Percentiles rank a stretch among this genome's conserved stretches.
phyloP scores from a whole-genome alignment of 1,140 invertebrate species.

The Meloidogyne exigua region DNA sequence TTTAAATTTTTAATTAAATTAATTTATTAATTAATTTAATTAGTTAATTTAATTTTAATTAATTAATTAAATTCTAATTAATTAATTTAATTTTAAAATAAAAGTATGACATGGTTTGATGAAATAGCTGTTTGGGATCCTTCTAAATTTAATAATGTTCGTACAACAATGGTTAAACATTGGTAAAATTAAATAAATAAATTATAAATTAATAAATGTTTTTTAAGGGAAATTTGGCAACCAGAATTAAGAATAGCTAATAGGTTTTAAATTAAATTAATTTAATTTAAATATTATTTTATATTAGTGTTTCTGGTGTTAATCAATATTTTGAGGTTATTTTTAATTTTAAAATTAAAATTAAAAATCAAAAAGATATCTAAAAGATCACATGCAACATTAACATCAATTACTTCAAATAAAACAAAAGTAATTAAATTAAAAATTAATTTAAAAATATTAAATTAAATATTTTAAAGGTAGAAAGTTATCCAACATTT shows the following conservation, averaged over 20 bases:
- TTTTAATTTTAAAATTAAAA: background rate
- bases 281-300: too few relatives aligned
- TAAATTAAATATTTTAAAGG: slow-evolving; percentile 22
- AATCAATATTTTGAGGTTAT: slow-evolving; percentile 51
- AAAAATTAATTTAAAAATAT: background rate
- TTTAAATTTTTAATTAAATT: too few relatives aligned
- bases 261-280: slow-evolving; percentile 25
- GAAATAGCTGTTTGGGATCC: slow-evolving; percentile 57
- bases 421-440: slow-evolving; percentile 6
- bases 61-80: background rate
- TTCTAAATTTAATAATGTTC: slow-evolving; percentile 49
- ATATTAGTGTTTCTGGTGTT: slow-evolving; percentile 56
- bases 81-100: background rate
- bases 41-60: background rate
- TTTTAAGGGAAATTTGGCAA: slow-evolving; percentile 39
- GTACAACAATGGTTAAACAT: slow-evolving; percentile 49
- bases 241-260: slow-evolving; percentile 44
- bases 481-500: slow-evolving; percentile 60
- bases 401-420: slow-evolving; percentile 42
- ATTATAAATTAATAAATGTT: background rate
- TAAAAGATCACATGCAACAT: slow-evolving; percentile 50
- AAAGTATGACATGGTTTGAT: slow-evolving; percentile 44
- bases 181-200: slow-evolving; percentile 27
- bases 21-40: too few relatives aligned
- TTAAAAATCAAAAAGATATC: slow-evolving; percentile 11